Evolutionary conservation across 2,888 invertebrate genomes (phyloP), one percentile per base, ranked within the genome.

Genomic region (Pachymerium ferrugineum): DNA sequence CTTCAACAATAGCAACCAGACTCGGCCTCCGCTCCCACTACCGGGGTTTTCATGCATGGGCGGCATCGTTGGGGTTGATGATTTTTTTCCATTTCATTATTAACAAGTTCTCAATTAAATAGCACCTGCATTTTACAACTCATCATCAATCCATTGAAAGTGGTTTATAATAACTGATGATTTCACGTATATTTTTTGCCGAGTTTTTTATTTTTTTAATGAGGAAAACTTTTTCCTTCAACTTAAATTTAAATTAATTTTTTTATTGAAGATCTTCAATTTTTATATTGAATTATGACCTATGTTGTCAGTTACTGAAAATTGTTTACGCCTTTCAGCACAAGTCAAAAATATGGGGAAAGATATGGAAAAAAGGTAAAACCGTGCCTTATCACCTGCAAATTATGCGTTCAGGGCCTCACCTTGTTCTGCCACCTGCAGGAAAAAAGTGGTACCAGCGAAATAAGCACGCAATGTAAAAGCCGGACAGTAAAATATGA

Each of bases 351-450:
- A 22, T 22, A 47, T 22, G 16, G 47, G 47, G 47, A 47, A 47
- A 19, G 1, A 16, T 38, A 38, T 12, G n/a, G 10, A 47, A 47
- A 47, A 47, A 47, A 47, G 47, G 47, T 1, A 16, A 47, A 16
- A 47, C 47, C 47, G 47, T 22, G 22, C 47, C 47, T 47, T 16
- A 47, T 16, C 47, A 47, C 19, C 47, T 47, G 47, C 22, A 47
- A 16, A 47, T 22, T 47, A 16, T 22, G n/a, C 47, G 47, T 47
- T 47, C 47, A 47, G 47, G 47, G 47, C 47, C 47, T 47, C 47
- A 47, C 47, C 47, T 47, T 47, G 47, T 47, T 47, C 47, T 47
- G 47, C 47, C 47, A 47, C 47, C 47, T 47, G 47, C 47, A 47
- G 47, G 47, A 47, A 47, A 47, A 47, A 22, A 22, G 47, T 47